Evolutionary conservation across 2,888 invertebrate species (phyloP).

Genomic region (Disparrhopalites patrizii): DNA sequence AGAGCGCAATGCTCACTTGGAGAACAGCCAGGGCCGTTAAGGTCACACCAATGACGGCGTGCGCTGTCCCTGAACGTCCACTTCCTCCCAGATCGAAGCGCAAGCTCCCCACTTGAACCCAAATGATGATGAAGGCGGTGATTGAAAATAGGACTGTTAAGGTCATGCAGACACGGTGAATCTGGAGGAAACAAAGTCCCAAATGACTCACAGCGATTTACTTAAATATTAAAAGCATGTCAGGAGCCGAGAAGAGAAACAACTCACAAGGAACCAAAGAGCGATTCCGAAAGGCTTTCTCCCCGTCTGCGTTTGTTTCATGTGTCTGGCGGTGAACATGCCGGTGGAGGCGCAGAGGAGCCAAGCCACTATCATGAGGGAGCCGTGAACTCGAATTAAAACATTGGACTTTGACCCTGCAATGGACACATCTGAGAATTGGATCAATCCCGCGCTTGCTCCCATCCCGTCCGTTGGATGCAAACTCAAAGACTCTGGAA

Average conservation of each 20-base stretch:
- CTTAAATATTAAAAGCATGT: too few relatives aligned
- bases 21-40: slow-evolving; percentile 75
- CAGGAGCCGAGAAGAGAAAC: too few relatives aligned
- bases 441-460: background rate
- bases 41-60: slow-evolving; percentile 65
- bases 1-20: slow-evolving; percentile 81
- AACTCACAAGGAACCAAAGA: slow-evolving; percentile 86
- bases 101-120: slow-evolving; percentile 71
- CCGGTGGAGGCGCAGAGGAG: slow-evolving; percentile 80
- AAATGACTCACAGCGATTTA: background rate
- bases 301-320: slow-evolving; percentile 82
- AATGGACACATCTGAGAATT: slow-evolving; percentile 49
- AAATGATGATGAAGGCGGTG: slow-evolving; percentile 73
- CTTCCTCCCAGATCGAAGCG: slow-evolving; percentile 10
- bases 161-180: slow-evolving; percentile 81
- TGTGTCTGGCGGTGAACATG: slow-evolving; percentile 81
- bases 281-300: slow-evolving; percentile 77
- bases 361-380: slow-evolving; percentile 86
- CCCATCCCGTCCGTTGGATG: background rate
- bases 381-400: slow-evolving; percentile 72
- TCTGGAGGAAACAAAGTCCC: slow-evolving; percentile 55
- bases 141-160: slow-evolving; percentile 74
- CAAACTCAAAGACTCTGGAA: background rate
- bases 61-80: slow-evolving; percentile 14
- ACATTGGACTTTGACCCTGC: slow-evolving; percentile 61